phyloP scores from a whole-genome alignment of 1,140 invertebrate genomes.

The Frieseomelitta varia region DNA sequence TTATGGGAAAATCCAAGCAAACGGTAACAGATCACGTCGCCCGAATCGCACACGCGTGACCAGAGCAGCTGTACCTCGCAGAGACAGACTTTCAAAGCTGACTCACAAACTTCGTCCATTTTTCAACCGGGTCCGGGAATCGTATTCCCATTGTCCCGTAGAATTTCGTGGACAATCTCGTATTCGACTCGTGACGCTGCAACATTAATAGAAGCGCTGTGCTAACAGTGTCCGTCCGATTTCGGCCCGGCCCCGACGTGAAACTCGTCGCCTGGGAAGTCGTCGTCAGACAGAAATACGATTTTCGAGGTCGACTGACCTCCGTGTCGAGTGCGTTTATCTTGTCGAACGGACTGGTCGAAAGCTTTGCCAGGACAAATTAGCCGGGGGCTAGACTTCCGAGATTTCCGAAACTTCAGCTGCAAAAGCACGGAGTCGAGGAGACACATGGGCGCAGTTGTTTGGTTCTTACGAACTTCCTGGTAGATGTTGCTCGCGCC shows the following conservation, averaged over 20 bases:
- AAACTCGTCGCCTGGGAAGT: background rate
- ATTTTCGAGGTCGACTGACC: background rate
- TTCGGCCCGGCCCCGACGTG: background rate
- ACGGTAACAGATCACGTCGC: no score
- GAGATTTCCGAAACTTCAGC: conserved; percentile 41
- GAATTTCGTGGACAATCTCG: conserved; percentile 7
- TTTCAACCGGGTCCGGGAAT: background rate
- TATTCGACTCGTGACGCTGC: conserved; percentile 4
- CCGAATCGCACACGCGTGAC: background rate
- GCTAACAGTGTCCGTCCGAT: background rate
- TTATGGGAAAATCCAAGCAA: background rate
- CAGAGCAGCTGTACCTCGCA: background rate
- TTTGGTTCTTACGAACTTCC: conserved; percentile 42
- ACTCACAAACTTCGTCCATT: conserved; percentile 26
- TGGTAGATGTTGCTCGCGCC: background rate
- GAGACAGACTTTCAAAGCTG: background rate
- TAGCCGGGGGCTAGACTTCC: conserved; percentile 38
- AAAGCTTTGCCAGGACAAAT: conserved; percentile 40
- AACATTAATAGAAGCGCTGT: conserved; percentile 30
- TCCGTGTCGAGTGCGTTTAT: conserved; percentile 27
- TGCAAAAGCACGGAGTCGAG: background rate
- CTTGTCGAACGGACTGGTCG: conserved; percentile 13
- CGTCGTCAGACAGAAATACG: background rate
- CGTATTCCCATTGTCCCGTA: conserved; percentile 17
- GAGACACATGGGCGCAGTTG: conserved; percentile 37